Percentiles rank a stretch among this genome's conserved stretches.
These are phyloP conservation scores for Mimachlamys varia DNA, from an alignment of 2,888 invertebrate species.

Conservation along the genomic window DNA sequence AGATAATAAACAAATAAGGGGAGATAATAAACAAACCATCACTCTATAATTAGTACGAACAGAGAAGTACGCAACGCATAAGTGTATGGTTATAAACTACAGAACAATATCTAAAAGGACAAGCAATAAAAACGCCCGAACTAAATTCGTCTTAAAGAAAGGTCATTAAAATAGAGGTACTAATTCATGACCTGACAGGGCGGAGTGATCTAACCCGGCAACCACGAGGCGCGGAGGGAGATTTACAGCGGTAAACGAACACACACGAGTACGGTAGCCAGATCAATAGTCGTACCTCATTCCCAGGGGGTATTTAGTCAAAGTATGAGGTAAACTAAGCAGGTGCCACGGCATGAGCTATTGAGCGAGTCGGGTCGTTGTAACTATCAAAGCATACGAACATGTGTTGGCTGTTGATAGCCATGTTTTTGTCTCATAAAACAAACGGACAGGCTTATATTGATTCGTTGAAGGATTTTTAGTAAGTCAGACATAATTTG, in stretches of 20 bases:
- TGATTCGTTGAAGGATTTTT: no score
- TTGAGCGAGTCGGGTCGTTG: background rate
- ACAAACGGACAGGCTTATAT: no score
- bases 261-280: background rate
- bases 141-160: background rate
- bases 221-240: background rate
- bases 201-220: background rate
- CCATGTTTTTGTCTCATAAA: background rate
- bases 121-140: background rate
- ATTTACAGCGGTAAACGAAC: background rate
- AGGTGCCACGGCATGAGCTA: background rate
- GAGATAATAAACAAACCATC: no score
- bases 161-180: background rate
- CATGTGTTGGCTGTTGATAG: background rate
- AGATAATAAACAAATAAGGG: no score
- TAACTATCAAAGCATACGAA: background rate
- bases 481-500: no score
- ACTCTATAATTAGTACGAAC: background rate
- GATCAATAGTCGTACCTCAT: background rate
- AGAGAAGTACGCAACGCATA: background rate
- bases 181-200: background rate
- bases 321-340: background rate
- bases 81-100: background rate
- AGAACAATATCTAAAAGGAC: background rate
- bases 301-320: background rate